Conservation (phyloP, 2,113 vertebrate genomes). For the Isurus oxyrinchus region DNA sequence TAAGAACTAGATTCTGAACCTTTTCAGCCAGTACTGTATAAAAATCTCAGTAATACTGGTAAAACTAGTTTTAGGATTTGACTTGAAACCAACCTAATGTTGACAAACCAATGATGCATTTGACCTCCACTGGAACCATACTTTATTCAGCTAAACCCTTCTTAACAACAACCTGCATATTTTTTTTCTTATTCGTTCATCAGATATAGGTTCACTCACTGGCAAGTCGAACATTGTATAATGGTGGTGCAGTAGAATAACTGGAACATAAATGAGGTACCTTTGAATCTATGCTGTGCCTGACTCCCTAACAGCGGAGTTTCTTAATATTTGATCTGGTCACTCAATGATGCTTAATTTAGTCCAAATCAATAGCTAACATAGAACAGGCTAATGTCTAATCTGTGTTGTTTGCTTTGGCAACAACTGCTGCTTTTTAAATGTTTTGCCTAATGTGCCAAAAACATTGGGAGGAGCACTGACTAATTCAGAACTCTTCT, state of each 20-base stretch:
- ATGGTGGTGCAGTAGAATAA: neutral
- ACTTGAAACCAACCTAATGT: too few species aligned
- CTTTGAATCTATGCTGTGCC: neutral
- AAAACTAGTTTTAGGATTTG: too few species aligned
- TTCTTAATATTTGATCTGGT: neutral
- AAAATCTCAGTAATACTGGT: too few species aligned
- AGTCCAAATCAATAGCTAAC: neutral
- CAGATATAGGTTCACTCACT: too few species aligned
- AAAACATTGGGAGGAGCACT: neutral
- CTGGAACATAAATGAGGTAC: neutral
- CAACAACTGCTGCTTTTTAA: neutral
- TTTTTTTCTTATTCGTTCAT: too few species aligned
- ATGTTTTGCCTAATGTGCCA: neutral
- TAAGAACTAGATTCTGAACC: too few species aligned
- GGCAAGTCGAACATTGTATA: neutral
- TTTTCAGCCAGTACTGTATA: too few species aligned
- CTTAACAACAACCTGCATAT: neutral
- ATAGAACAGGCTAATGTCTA: neutral
- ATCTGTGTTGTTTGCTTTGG: neutral
- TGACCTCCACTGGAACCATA: neutral
- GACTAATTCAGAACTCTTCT: neutral
- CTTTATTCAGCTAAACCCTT: neutral
- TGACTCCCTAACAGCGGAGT: neutral
- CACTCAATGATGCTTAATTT: neutral
- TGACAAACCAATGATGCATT: neutral